Percentiles rank a stretch among this genome's conserved stretches.
phyloP scores from a whole-genome alignment of 2,888 invertebrate species.

The Leptopilina myrica region DNA sequence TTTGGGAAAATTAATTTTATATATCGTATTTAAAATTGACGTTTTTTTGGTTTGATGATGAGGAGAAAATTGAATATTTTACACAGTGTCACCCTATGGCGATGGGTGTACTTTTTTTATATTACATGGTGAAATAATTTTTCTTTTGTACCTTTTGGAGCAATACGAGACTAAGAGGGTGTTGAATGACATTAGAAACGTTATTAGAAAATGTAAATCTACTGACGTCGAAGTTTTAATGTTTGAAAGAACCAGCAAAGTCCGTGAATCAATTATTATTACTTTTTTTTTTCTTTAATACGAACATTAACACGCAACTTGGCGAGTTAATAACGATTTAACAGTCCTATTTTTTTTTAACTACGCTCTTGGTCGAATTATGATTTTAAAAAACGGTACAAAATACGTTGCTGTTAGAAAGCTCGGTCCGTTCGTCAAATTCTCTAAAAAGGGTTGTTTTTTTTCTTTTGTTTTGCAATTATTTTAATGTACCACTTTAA shows the following conservation, averaged over 20 bases:
- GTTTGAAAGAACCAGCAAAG: slow-evolving; percentile 41
- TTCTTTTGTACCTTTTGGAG: slow-evolving; percentile 34
- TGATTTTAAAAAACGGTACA: slow-evolving; percentile 41
- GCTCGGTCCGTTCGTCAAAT: slow-evolving; percentile 26
- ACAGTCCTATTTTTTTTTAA: slow-evolving; percentile 20
- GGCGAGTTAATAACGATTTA: slow-evolving; percentile 32
- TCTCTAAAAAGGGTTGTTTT: background rate
- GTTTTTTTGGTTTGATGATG: no score
- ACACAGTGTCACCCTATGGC: background rate
- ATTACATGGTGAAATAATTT: slow-evolving; percentile 30
- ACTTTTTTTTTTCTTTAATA: background rate
- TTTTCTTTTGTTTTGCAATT: background rate
- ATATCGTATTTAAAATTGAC: slow-evolving; percentile 1
- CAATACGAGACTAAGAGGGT: slow-evolving; percentile 15
- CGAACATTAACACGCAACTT: slow-evolving; percentile 17
- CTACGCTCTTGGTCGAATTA: slow-evolving; percentile 40
- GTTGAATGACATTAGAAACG: slow-evolving; percentile 33
- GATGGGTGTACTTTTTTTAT: slow-evolving; percentile 13
- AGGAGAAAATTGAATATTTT: background rate
- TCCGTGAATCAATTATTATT: slow-evolving; percentile 8
- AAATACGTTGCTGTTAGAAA: slow-evolving; percentile 40
- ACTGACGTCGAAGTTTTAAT: slow-evolving; percentile 26
- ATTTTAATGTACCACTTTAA: slow-evolving; percentile 14
- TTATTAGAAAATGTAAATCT: slow-evolving; percentile 39
- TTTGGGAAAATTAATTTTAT: background rate